phyloP scores from a whole-genome alignment of 2,888 invertebrate genomes.

The Drosophila robusta region DNA sequence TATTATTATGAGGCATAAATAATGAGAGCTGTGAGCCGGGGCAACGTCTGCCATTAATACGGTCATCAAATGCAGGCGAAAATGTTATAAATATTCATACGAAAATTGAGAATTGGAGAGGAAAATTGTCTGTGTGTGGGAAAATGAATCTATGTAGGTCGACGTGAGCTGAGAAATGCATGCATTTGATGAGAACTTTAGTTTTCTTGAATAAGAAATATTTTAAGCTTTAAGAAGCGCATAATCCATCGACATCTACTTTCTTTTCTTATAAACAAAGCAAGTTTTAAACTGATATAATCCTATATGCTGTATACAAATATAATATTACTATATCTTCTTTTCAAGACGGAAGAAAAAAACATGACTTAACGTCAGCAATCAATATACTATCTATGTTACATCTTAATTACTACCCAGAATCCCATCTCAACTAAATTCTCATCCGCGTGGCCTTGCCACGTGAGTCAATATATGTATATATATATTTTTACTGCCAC shows the following conservation, averaged over 20 bases:
- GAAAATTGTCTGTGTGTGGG: conserved; percentile 39
- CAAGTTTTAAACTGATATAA: not conserved
- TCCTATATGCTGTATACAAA: not conserved
- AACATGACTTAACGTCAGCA: too few relatives aligned
- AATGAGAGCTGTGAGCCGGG: conserved; percentile 45
- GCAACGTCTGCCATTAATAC: conserved; percentile 67
- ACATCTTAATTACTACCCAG: conserved; percentile 4
- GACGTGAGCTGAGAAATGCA: not conserved
- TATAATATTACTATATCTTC: too few relatives aligned
- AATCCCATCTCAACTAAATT: conserved; percentile 16
- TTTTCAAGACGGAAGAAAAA: too few relatives aligned
- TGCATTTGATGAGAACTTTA: not conserved
- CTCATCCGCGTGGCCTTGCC: conserved; percentile 33
- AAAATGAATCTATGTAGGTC: conserved; percentile 36
- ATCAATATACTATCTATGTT: not conserved
- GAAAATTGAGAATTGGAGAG: conserved; percentile 18
- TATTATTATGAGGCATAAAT: conserved; percentile 67
- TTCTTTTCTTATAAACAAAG: too few relatives aligned
- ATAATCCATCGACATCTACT: too few relatives aligned
- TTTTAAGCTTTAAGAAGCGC: not conserved
- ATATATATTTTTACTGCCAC: conserved; percentile 35
- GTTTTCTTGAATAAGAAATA: not conserved
- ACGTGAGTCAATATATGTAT: conserved; percentile 32
- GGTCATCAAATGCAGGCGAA: conserved; percentile 71
- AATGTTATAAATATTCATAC: conserved; percentile 63